Conservation (phyloP, 2,113 vertebrate species). For the Lepus europaeus region DNA sequence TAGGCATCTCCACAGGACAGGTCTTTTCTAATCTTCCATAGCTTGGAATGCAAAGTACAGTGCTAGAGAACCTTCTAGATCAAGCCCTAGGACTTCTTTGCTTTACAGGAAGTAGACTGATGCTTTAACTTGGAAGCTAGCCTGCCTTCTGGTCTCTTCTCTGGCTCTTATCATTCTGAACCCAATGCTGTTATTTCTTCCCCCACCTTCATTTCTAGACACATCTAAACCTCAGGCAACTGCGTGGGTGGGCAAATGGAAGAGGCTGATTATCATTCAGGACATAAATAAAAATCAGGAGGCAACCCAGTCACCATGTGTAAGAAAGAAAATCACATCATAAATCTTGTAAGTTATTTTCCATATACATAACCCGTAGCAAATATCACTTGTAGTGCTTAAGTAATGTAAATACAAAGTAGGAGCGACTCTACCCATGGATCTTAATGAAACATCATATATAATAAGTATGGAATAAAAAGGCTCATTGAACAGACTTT, state of each 20-base stretch:
- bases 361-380: slow-evolving; percentile 63
- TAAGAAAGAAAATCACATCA: slow-evolving; percentile 65
- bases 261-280: slow-evolving; percentile 60
- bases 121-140: slow-evolving; percentile 14
- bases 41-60: not conserved
- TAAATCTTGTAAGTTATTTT: slow-evolving; percentile 70
- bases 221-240: slow-evolving; percentile 29
- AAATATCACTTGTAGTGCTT: slow-evolving; percentile 64
- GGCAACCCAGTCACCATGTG: slow-evolving; percentile 63
- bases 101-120: not conserved
- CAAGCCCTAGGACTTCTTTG: not conserved
- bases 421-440: slow-evolving; percentile 63
- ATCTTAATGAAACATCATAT: slow-evolving; percentile 81
- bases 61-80: not conserved
- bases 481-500: slow-evolving; percentile 82
- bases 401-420: slow-evolving; percentile 80
- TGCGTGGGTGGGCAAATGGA: slow-evolving; percentile 56
- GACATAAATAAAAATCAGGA: slow-evolving; percentile 79
- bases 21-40: not conserved
- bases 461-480: slow-evolving; percentile 82
- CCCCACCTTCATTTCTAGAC: not conserved
- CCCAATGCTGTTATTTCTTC: not conserved
- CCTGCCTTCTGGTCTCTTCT: not conserved
- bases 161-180: not conserved
- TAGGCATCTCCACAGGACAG: not conserved